Base-by-base conservation (phyloP, 2,797 vertebrate genomes). In the Peromyscus melanophrys region DNA sequence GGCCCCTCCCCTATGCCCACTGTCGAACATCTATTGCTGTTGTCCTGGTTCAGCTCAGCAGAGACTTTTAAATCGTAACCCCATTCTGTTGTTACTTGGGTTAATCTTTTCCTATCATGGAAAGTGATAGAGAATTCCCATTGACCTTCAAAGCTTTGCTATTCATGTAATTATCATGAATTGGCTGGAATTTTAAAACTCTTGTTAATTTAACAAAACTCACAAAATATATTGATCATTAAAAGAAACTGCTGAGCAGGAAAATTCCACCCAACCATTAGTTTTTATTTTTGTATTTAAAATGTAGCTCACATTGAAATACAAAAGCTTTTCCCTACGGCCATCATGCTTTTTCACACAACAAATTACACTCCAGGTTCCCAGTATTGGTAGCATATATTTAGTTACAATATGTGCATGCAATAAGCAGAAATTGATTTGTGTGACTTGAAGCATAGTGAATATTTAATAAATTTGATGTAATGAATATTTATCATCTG, bases 221-320 rank as follows among this genome's bases (percentile, higher is more conserved):
- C 93, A 17, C n/a, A 85, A 95, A 84, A 76, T 71, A 94, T 46
- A 90, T 40, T 43, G 34, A 57, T 59, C 81, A 78, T 80, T 84
- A 96, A 92, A 88, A 71, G 34, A 73, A 57, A 46, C 65, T 69
- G 29, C 40, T 96, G 55, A 97, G 86, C 96, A 87, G 85, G n/a
- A 95, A 93, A 92, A 3, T 23, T 83, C 13, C 3, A 78, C 7
- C 65, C 55, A 96, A 77, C 1, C 29, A 37, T 82, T 87, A 92
- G 43, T 88, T 31, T 97, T 94, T 88, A 61, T 59, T 96, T 92
- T 87, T 94, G 1, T 89, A 84, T 71, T 90, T 95, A 46, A 96
- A 88, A 52, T 95, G n/a, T 63, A 0, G 37, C 17, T 46, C 14
- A n/a, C 78, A 17, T 27, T 82, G 52, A 23, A 77, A 43, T 94